These are phyloP conservation scores for Ancistrus triradiatus DNA, from an alignment of 2,113 vertebrate genomes.

Conservation along the genomic window DNA sequence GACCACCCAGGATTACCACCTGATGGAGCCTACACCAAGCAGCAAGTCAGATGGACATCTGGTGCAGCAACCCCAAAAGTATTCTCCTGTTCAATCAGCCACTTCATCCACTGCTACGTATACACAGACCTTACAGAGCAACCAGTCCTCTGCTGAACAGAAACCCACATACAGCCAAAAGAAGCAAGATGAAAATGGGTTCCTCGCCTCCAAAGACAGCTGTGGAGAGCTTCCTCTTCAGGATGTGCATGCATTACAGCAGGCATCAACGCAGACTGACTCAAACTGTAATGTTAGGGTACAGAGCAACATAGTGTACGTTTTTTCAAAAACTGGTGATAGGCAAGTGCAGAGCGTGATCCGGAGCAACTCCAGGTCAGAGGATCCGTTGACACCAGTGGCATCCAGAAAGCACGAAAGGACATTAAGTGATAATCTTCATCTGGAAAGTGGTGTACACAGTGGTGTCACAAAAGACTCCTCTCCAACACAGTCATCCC, in stretches of 20 bases:
- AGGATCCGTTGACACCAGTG: slow-evolving; percentile 81
- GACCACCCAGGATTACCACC: slow-evolving; percentile 77
- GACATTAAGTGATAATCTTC: slow-evolving; percentile 74
- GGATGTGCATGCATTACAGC: slow-evolving; percentile 83
- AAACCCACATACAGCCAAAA: slow-evolving; percentile 79
- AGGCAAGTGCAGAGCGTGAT: slow-evolving; percentile 91
- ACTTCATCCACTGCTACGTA: slow-evolving; percentile 74
- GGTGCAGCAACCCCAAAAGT: slow-evolving; percentile 81
- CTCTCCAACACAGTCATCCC: slow-evolving; percentile 74
- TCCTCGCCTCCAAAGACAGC: slow-evolving; percentile 71
- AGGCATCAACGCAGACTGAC: slow-evolving; percentile 70
- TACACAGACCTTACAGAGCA: slow-evolving; percentile 80
- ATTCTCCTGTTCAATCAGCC: slow-evolving; percentile 75
- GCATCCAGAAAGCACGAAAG: slow-evolving; percentile 79
- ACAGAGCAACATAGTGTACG: slow-evolving; percentile 79
- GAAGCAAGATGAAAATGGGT: slow-evolving; percentile 78
- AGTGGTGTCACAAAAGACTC: slow-evolving; percentile 71
- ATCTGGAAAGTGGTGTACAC: slow-evolving; percentile 70
- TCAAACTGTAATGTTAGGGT: slow-evolving; percentile 67
- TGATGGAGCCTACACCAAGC: slow-evolving; percentile 78
- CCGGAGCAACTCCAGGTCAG: slow-evolving; percentile 84
- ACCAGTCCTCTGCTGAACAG: slow-evolving; percentile 74
- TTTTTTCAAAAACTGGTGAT: slow-evolving; percentile 87
- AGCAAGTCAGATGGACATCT: slow-evolving; percentile 74
- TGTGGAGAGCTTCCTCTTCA: slow-evolving; percentile 79